phyloP scores from a whole-genome alignment of 2,797 vertebrate genomes.

The Clangula hyemalis region DNA sequence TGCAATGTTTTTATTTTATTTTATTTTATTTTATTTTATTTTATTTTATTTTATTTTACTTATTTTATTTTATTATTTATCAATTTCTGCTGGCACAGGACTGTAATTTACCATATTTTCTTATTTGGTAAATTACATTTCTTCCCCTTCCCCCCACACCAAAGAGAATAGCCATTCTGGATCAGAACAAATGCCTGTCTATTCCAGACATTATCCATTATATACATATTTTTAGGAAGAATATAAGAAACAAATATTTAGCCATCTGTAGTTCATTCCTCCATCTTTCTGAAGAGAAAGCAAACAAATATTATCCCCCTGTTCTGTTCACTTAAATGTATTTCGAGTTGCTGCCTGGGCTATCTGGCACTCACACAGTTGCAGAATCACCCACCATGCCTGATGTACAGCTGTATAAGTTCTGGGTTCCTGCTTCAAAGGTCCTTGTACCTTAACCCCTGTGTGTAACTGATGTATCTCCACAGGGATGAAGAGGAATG shows the following conservation, averaged over 20 bases:
- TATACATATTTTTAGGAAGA: not conserved
- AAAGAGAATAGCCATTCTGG: not conserved
- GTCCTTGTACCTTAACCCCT: not conserved
- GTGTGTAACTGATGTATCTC: not conserved
- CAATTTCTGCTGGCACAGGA: not conserved
- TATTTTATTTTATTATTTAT: too few species aligned
- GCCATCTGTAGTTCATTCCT: not conserved
- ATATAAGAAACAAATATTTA: not conserved
- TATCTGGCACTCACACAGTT: not conserved
- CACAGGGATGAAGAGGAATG: not conserved
- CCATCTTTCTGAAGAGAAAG: not conserved
- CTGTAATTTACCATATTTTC: not conserved
- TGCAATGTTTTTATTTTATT: too few species aligned
- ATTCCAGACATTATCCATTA: not conserved
- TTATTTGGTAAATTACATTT: not conserved
- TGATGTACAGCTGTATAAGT: fast-evolving
- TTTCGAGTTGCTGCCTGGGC: not conserved
- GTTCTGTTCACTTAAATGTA: not conserved
- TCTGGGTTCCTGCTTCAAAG: not conserved
- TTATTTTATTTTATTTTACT: too few species aligned
- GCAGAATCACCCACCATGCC: not conserved
- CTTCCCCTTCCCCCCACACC: not conserved
- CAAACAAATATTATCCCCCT: not conserved
- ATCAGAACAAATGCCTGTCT: not conserved
- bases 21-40: too few species aligned